Evolutionary conservation across 1,140 invertebrate species (phyloP).

Genomic region (Vanessa tameamea): DNA sequence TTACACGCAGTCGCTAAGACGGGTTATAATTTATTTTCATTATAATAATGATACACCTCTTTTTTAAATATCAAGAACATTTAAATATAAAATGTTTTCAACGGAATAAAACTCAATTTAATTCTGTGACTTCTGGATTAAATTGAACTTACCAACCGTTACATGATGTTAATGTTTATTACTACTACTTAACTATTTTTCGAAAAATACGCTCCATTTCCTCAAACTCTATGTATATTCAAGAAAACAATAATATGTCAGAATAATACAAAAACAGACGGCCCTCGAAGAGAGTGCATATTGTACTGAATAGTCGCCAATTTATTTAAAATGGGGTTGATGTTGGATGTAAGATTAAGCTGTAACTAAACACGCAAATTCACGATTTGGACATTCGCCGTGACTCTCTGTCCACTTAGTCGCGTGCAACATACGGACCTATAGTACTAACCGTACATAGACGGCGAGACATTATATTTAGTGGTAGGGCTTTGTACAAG

Average conservation of each 20-base stretch:
- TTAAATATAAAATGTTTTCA: too few species aligned
- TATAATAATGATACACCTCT: not conserved
- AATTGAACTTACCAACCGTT: too few species aligned
- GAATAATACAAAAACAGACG: not conserved
- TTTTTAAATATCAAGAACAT: not conserved
- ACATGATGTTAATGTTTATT: too few species aligned
- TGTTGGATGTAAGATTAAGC: not conserved
- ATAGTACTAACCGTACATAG: not conserved
- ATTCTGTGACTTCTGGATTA: too few species aligned
- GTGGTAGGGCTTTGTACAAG: too few species aligned
- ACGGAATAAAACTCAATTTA: too few species aligned
- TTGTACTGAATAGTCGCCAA: not conserved
- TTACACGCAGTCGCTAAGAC: not conserved
- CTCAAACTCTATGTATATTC: too few species aligned
- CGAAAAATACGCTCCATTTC: too few species aligned
- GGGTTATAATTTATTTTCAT: not conserved
- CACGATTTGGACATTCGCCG: slow-evolving; percentile 21
- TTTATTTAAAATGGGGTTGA: slow-evolving; percentile 9
- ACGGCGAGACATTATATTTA: too few species aligned
- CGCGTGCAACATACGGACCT: not conserved
- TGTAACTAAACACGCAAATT: slow-evolving; percentile 3
- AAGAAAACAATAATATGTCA: too few species aligned
- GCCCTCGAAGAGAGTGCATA: not conserved
- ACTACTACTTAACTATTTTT: too few species aligned
- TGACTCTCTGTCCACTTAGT: slow-evolving; percentile 11